Evolutionary conservation across 2,888 invertebrate species (phyloP).

Genomic region (Drosophila kambysellisi): DNA sequence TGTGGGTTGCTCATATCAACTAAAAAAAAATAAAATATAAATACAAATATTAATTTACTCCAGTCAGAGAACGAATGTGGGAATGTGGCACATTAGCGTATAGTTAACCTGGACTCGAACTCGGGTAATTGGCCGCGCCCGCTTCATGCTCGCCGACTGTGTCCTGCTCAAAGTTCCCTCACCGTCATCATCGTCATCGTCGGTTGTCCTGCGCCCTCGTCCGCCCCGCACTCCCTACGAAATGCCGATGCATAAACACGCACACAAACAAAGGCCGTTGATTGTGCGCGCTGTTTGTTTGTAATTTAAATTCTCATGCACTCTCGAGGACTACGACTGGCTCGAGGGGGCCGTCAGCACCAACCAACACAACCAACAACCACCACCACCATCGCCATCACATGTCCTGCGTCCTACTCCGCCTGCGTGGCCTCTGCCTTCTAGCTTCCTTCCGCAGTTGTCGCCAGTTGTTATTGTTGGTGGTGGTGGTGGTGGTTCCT

Average conservation of each 20-base stretch:
- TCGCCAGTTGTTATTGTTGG: constrained; percentile 49
- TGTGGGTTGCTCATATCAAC: constrained; percentile 41
- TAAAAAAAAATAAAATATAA: constrained; percentile 6
- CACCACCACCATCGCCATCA: constrained; percentile 38
- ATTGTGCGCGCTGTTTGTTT: constrained; percentile 70
- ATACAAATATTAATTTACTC: constrained; percentile 50
- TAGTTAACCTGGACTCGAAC: constrained; percentile 55
- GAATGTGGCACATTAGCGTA: constrained; percentile 64
- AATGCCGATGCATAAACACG: constrained; percentile 63
- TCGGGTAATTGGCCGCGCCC: constrained; percentile 57
- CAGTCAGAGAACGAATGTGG: constrained; percentile 54
- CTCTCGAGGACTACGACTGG: constrained; percentile 28
- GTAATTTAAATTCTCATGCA: constrained; percentile 79
- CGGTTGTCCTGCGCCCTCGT: constrained; percentile 55
- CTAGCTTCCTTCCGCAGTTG: constrained; percentile 65
- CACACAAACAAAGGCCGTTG: constrained; percentile 56
- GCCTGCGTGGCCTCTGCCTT: constrained; percentile 56
- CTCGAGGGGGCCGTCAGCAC: constrained; percentile 52
- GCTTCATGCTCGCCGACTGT: constrained; percentile 70
- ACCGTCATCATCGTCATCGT: constrained; percentile 66
- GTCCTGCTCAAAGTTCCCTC: constrained; percentile 72
- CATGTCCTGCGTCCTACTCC: constrained; percentile 73
- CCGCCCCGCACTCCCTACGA: constrained; percentile 40
- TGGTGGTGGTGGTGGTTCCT: constrained; percentile 69
- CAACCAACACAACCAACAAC: constrained; percentile 25